phyloP scores from a whole-genome alignment of 2,113 vertebrate species.

The Cyprinodon variegatus region DNA sequence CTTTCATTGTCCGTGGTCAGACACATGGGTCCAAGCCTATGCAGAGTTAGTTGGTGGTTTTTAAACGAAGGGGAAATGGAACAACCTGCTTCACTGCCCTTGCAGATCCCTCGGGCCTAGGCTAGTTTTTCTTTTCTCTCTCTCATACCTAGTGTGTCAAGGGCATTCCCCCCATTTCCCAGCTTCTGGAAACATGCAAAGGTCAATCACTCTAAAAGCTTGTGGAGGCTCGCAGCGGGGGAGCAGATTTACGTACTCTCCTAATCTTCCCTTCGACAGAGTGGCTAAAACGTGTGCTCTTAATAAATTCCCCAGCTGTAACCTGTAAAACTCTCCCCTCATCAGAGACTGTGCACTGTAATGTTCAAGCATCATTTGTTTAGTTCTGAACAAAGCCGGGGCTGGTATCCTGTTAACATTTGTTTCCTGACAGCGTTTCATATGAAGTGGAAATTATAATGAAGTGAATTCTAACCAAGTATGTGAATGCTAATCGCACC shows the following conservation, averaged over 20 bases:
- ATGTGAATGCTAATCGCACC: slow-evolving; percentile 68
- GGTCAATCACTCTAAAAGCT: slow-evolving; percentile 70
- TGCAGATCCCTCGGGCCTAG: slow-evolving; percentile 71
- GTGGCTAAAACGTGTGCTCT: slow-evolving; percentile 49
- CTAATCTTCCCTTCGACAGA: slow-evolving; percentile 47
- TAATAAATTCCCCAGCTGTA: slow-evolving; percentile 56
- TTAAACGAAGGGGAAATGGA: slow-evolving; percentile 76
- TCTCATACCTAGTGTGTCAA: slow-evolving; percentile 70
- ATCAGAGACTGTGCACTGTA: slow-evolving; percentile 32
- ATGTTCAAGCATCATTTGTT: slow-evolving; percentile 56
- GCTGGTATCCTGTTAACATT: slow-evolving; percentile 70
- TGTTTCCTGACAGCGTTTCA: slow-evolving; percentile 59
- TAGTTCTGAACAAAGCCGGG: slow-evolving; percentile 52
- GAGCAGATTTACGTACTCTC: slow-evolving; percentile 60
- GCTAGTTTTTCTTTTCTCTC: slow-evolving; percentile 55
- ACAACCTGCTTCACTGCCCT: slow-evolving; percentile 75
- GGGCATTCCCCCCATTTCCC: slow-evolving; percentile 71
- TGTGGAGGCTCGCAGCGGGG: slow-evolving; percentile 49
- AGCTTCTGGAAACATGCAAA: slow-evolving; percentile 66
- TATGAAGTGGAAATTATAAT: slow-evolving; percentile 66
- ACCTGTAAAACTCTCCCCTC: slow-evolving; percentile 34
- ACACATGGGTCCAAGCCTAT: slow-evolving; percentile 55
- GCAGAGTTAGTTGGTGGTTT: slow-evolving; percentile 57
- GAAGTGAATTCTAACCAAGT: slow-evolving; percentile 63
- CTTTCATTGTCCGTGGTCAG: slow-evolving; percentile 62